These are phyloP conservation scores for Hybognathus amarus DNA, from an alignment of 2,797 vertebrate species.

Conservation along the genomic window DNA sequence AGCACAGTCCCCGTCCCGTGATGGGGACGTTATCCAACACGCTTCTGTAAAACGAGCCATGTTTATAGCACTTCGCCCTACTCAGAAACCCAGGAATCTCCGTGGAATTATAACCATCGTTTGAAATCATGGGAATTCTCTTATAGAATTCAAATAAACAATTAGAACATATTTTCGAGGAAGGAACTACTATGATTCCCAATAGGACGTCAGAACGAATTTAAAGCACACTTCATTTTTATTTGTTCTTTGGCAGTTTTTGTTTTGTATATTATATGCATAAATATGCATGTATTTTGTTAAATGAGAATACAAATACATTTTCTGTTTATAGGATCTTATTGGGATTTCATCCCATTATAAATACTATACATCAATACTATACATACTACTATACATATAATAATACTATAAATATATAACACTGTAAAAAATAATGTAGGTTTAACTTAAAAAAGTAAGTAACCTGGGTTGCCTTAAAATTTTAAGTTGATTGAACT, in stretches of 20 bases:
- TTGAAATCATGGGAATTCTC: neutral
- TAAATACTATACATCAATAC: neutral
- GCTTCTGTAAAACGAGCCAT: conserved; percentile 17
- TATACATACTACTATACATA: too few relatives aligned
- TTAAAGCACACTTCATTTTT: too few relatives aligned
- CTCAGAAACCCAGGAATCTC: neutral
- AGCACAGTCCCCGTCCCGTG: conserved; percentile 41
- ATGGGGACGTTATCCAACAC: conserved; percentile 35
- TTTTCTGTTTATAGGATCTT: neutral
- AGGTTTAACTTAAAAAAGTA: too few relatives aligned
- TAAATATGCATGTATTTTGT: neutral
- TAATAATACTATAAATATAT: too few relatives aligned
- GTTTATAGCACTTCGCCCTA: neutral
- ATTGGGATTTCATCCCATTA: neutral
- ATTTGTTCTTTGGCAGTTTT: neutral
- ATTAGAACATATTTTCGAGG: neutral
- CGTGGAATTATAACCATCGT: neutral
- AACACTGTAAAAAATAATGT: too few relatives aligned
- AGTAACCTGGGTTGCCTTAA: too few relatives aligned
- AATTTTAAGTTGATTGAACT: too few relatives aligned
- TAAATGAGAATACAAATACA: too few relatives aligned
- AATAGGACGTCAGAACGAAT: neutral
- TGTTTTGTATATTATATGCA: neutral
- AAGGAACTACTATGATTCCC: neutral
- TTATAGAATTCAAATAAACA: neutral